Evolutionary conservation across 2,888 invertebrate genomes (phyloP).

Genomic region (Prenolepis imparis): DNA sequence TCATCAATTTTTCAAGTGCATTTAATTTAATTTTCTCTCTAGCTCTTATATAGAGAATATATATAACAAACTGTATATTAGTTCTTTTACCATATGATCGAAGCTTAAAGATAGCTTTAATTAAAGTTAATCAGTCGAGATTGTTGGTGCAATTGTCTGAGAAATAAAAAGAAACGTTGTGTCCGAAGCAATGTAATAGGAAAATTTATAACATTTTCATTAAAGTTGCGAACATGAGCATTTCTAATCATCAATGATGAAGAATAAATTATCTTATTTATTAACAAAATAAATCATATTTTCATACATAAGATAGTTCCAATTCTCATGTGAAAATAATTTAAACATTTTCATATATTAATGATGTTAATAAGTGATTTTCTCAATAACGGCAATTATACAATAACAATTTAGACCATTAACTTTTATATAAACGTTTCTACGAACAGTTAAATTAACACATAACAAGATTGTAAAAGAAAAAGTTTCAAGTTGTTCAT

Average conservation of each 20-base stretch:
- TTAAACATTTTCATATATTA: neutral
- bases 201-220: slow-evolving; percentile 18
- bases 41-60: neutral
- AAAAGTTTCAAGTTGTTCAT: neutral
- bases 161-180: slow-evolving; percentile 11
- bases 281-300: slow-evolving; percentile 30
- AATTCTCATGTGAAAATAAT: neutral
- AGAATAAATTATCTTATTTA: slow-evolving; percentile 26
- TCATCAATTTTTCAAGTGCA: neutral
- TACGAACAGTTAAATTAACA: neutral
- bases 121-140: neutral
- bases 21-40: slow-evolving; percentile 2
- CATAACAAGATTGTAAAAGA: neutral
- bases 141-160: slow-evolving; percentile 11
- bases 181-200: neutral
- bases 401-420: neutral
- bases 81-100: neutral
- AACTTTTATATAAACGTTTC: neutral
- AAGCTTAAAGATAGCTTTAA: neutral
- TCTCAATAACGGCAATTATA: neutral
- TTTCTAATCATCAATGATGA: slow-evolving; percentile 11
- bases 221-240: neutral
- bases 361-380: neutral
- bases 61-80: neutral
- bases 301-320: neutral